phyloP scores from a whole-genome alignment of 2,888 invertebrate genomes.

The Eudasyphora cyanicolor region DNA sequence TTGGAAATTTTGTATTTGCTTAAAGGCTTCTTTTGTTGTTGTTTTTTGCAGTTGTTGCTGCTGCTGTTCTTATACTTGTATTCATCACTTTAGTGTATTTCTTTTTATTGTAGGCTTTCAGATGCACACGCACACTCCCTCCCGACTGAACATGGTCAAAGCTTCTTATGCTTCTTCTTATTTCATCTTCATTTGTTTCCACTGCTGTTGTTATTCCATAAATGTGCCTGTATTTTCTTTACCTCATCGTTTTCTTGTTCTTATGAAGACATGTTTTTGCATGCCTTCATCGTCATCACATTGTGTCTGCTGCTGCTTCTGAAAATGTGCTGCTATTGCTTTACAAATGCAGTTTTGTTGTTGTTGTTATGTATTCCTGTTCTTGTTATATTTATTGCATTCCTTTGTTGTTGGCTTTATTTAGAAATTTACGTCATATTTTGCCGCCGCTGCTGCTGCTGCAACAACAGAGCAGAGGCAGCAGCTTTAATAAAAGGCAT shows the following conservation, averaged over 20 bases:
- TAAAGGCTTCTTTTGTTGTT: slow-evolving; percentile 37
- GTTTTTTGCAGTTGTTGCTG: neutral
- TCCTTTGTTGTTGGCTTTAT: slow-evolving; percentile 34
- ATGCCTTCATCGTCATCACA: slow-evolving; percentile 7
- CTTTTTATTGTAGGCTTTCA: slow-evolving; percentile 31
- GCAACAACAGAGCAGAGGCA: neutral
- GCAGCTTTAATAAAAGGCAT: too few relatives aligned
- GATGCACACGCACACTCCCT: neutral
- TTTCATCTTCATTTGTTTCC: neutral
- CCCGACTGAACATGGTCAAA: slow-evolving; percentile 9
- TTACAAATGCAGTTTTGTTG: neutral
- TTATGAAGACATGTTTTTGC: slow-evolving; percentile 19
- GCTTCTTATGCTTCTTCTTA: neutral
- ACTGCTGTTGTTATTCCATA: neutral
- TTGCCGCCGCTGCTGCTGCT: neutral
- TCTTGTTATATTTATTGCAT: slow-evolving; percentile 13
- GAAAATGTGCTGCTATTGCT: neutral
- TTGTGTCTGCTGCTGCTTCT: neutral
- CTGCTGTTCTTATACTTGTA: neutral
- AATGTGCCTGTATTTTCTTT: neutral
- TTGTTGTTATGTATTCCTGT: neutral
- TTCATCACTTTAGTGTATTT: neutral
- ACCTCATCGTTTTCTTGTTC: neutral
- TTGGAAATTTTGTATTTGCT: slow-evolving; percentile 36
- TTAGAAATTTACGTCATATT: slow-evolving; percentile 44